Percentiles rank a stretch among this genome's conserved stretches.
phyloP scores from a whole-genome alignment of 2,797 vertebrate genomes.

The Rallus crepitans region DNA sequence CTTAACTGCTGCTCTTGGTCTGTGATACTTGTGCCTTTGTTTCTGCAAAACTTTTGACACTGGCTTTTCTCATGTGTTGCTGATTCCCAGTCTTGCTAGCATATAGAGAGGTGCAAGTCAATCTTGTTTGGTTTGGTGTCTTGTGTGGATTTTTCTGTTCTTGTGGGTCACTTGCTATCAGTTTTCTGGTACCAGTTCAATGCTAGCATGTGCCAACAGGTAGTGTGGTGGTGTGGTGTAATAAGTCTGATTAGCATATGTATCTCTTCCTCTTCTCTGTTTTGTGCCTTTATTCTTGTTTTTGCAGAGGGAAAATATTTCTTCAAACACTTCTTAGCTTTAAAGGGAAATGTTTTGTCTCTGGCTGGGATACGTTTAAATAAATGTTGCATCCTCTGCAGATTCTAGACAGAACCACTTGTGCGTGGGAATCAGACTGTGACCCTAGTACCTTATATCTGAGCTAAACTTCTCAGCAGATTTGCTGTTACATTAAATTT shows the following conservation, averaged over 20 bases:
- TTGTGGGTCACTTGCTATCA: neutral
- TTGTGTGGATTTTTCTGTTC: neutral
- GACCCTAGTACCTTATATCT: neutral
- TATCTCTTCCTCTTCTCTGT: neutral
- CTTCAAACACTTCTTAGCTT: neutral
- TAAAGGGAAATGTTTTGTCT: constrained; percentile 10
- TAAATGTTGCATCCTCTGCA: neutral
- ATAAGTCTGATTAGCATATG: neutral
- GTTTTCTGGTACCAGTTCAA: neutral
- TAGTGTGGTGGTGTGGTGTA: neutral
- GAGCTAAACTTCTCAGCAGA: constrained; percentile 36
- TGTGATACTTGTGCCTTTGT: neutral
- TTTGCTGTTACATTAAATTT: constrained; percentile 26
- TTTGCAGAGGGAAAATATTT: neutral
- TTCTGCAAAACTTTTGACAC: neutral
- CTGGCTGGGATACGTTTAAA: neutral
- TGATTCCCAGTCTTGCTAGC: neutral
- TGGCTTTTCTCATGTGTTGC: neutral
- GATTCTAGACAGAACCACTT: constrained; percentile 4
- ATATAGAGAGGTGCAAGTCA: neutral
- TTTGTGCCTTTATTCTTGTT: neutral
- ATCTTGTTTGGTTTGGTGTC: neutral
- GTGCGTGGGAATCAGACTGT: neutral
- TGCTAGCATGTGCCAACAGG: neutral
- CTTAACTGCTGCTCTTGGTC: neutral